phyloP scores from a whole-genome alignment of 1,140 invertebrate genomes.

The Cyclina sinensis region DNA sequence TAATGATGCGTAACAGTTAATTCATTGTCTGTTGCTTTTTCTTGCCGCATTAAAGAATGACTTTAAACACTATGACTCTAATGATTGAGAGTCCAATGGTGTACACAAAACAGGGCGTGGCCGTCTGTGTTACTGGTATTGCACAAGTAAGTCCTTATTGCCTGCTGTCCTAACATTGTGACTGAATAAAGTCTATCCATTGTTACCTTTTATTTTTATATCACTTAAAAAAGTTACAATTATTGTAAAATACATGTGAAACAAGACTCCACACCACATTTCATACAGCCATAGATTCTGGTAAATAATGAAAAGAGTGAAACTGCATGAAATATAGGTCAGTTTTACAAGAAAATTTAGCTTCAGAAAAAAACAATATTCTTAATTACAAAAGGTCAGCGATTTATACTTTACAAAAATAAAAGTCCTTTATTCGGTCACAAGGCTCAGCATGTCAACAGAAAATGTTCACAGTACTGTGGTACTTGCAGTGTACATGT shows the following conservation, averaged over 20 bases:
- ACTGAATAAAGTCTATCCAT: neutral
- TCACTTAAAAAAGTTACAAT: no score
- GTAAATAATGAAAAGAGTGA: no score
- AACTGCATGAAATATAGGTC: no score
- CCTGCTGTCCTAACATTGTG: neutral
- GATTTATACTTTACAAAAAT: no score
- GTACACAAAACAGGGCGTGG: conserved; percentile 98
- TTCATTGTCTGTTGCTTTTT: conserved; percentile 31
- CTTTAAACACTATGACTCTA: conserved; percentile 63
- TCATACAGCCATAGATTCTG: no score
- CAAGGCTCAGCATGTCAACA: neutral
- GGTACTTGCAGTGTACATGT: neutral
- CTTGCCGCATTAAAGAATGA: conserved; percentile 53
- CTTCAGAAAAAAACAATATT: no score
- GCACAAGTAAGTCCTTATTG: conserved; percentile 91
- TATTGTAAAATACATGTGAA: no score
- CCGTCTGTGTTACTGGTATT: conserved; percentile 98
- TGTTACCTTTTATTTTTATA: no score
- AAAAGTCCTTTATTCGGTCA: conserved; percentile 21
- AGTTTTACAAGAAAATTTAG: no score
- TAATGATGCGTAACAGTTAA: neutral
- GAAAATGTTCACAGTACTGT: neutral
- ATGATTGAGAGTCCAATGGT: conserved; percentile 56
- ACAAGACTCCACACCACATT: no score
- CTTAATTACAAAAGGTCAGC: no score